Evolutionary conservation across 53 echinoderm and acorn worm species (phyloP), one percentile per base, ranked within the genome.

Genomic region (Patiria pectinifera): DNA sequence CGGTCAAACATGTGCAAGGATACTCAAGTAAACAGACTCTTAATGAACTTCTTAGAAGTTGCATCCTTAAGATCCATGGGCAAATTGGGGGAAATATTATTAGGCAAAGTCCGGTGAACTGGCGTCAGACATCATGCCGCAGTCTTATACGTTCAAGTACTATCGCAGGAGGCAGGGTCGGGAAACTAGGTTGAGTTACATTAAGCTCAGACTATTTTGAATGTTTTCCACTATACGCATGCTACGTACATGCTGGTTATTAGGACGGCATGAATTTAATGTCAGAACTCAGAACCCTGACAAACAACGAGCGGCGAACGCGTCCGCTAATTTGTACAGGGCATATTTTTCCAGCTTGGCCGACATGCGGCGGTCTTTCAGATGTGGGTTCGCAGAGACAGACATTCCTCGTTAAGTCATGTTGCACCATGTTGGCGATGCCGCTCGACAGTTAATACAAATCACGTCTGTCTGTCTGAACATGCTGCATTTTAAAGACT

Each of bases 321-420:
- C 3, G 24, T 24, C 74, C 24, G 74, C 24, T 24, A 74, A 74
- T 74, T 23, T 74, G 74, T 74, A 22, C 74, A 59, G 21, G 58
- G 45, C 13, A 14, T 82, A 48, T 59, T 82, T 82, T 82, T 82
- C 53, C 59, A 82, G 82, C 82, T 82, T 82, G 59, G 82, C 59
- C 18, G 49, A 21, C 15, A 49, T 82, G 49, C 49, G 82, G 82
- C 82, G 82, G 82, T 45, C 82, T 82, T 53, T 59, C 49, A 49
- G 53, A 58, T 82, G 53, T 9, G 59, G 58, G 9, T 53, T 53
- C 6, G 5, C 6, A 18, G 6, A 82, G 59, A 58, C 59, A 22
- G 59, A 59, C 82, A 12, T 3, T 45, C 59, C 58, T 59, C 53
- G 22, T 13, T 2, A 16, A 53, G 59, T 10, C 9, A 46, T 15